Evolutionary conservation across 2,113 vertebrate species (phyloP).

Genomic region (Cricetomys ansorgei): DNA sequence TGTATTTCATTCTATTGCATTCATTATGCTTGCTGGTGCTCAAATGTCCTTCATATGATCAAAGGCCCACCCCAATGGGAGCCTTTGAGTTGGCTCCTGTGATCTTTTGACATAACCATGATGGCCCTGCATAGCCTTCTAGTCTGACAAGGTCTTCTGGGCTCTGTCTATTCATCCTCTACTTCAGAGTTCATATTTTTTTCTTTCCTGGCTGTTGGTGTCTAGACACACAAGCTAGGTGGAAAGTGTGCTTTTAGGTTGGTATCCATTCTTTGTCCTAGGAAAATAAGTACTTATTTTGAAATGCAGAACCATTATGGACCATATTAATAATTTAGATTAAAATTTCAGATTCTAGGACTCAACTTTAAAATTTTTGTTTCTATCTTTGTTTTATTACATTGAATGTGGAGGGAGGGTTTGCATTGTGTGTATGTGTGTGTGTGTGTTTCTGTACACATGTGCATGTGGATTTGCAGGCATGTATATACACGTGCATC

Average conservation of each 20-base stretch:
- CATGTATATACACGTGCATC: no score
- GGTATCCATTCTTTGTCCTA: neutral
- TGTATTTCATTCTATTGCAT: neutral
- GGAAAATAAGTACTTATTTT: neutral
- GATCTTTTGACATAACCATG: neutral
- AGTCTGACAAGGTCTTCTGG: neutral
- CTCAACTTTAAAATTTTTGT: constrained; percentile 7
- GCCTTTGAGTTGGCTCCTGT: neutral
- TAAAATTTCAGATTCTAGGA: neutral
- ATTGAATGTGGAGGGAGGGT: neutral
- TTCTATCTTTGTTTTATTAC: neutral
- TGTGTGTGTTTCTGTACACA: neutral
- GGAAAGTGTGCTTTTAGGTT: neutral
- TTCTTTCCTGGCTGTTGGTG: neutral
- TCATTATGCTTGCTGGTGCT: neutral
- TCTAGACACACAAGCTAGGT: neutral
- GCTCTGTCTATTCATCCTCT: neutral
- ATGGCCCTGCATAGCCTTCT: neutral
- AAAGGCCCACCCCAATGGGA: no score
- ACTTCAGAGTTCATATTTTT: neutral
- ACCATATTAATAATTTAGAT: constrained; percentile 28
- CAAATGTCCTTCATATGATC: neutral
- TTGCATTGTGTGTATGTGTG: neutral
- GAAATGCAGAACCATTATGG: neutral
- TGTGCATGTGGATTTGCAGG: neutral